Percentiles rank a stretch among this genome's conserved stretches.
These are phyloP conservation scores for Microtus ochrogaster DNA, from an alignment of 2,113 vertebrate genomes.

Conservation along the genomic window DNA sequence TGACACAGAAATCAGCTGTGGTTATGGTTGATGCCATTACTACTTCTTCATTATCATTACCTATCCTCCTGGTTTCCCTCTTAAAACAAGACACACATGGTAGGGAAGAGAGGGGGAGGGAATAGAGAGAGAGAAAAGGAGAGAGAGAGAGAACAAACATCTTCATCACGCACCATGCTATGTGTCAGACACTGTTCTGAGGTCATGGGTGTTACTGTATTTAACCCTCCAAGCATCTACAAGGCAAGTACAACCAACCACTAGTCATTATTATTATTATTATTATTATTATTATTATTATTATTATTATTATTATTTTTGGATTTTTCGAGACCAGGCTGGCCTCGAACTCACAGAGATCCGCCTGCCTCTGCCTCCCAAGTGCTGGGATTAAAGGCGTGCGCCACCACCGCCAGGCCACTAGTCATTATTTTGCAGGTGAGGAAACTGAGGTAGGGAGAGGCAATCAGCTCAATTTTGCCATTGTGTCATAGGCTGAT, in stretches of 20 bases:
- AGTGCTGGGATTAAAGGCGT: no score
- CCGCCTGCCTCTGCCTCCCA: no score
- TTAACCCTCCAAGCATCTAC: neutral
- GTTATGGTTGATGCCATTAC: neutral
- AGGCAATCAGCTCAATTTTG: neutral
- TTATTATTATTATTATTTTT: no score
- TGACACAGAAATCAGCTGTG: no score
- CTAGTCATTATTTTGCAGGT: neutral
- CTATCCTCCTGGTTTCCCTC: neutral
- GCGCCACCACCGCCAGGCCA: no score
- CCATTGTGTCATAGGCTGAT: neutral
- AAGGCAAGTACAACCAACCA: neutral
- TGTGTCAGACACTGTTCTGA: neutral
- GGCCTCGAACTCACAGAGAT: no score
- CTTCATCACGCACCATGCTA: no score
- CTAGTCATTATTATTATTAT: neutral
- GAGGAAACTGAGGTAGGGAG: neutral
- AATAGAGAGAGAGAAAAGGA: accelerated
- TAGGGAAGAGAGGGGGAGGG: neutral
- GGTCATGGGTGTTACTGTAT: accelerated
- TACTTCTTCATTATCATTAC: neutral
- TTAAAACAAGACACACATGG: neutral
- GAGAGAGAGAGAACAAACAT: neutral
- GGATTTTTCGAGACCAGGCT: no score
- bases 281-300: no score